phyloP scores from a whole-genome alignment of 1,140 invertebrate species.

The Uloborus diversus region DNA sequence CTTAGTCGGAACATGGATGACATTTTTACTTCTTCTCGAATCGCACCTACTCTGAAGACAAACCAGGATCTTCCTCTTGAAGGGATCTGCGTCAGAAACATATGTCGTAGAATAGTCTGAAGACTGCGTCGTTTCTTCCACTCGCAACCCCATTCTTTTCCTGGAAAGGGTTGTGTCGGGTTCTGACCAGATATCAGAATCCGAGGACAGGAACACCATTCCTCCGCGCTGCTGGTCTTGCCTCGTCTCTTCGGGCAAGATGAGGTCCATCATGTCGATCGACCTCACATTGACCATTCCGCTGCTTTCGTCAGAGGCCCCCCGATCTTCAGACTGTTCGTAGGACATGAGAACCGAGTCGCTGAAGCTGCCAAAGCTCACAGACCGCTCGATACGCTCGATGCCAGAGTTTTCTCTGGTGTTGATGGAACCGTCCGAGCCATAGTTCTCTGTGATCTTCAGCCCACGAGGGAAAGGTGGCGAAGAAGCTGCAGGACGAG shows the following conservation, averaged over 20 bases:
- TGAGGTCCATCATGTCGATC: constrained; percentile 55
- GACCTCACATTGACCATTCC: constrained; percentile 38
- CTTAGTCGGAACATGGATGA: constrained; percentile 31
- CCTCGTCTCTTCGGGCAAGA: constrained; percentile 4
- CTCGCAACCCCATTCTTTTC: constrained; percentile 26
- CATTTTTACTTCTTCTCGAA: constrained; percentile 23
- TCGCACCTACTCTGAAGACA: constrained; percentile 29
- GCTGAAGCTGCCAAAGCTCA: constrained; percentile 50
- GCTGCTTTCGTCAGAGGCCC: constrained; percentile 26
- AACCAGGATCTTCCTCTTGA: background rate
- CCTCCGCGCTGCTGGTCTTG: constrained; percentile 1
- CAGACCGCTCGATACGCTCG: constrained; percentile 31
- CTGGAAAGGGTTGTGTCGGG: constrained; percentile 40
- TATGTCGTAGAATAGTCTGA: constrained; percentile 43
- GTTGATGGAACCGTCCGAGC: constrained; percentile 29
- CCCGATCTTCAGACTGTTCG: constrained; percentile 40
- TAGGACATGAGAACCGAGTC: constrained; percentile 50
- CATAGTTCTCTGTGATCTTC: constrained; percentile 49
- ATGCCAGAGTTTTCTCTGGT: constrained; percentile 38
- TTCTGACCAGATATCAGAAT: constrained; percentile 53
- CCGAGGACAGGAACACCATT: constrained; percentile 24
- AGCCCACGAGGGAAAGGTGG: constrained; percentile 29
- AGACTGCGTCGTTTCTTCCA: constrained; percentile 16
- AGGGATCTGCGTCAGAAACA: constrained; percentile 16
- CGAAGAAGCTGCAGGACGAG: constrained; percentile 2